A percentile compares a stretch with the other conserved stretches of the same genome.
Evolutionary conservation across 2,797 vertebrate species (phyloP).

Genomic region (Todus mexicanus): DNA sequence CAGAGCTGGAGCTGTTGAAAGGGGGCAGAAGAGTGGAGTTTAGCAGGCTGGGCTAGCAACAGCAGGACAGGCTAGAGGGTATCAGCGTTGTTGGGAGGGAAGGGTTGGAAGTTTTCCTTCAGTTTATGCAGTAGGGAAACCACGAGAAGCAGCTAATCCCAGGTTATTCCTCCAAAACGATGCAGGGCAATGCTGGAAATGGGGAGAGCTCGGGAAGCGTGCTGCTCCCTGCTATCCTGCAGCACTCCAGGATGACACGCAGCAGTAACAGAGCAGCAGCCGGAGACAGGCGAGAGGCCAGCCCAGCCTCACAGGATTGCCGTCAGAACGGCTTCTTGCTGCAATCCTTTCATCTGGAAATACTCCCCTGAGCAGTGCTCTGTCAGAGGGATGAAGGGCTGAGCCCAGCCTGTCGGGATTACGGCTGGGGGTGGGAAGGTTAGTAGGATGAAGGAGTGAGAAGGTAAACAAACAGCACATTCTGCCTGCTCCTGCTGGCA

Average conservation of each 20-base stretch:
- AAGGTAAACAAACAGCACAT: constrained; percentile 59
- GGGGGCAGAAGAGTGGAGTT: background rate
- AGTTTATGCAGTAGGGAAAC: background rate
- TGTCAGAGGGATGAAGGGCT: background rate
- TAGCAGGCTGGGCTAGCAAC: background rate
- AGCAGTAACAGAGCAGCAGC: background rate
- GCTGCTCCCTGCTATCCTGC: background rate
- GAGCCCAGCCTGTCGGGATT: background rate
- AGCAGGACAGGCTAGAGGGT: background rate
- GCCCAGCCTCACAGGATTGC: background rate
- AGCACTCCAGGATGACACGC: background rate
- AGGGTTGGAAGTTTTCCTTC: background rate
- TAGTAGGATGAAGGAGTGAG: constrained; percentile 38
- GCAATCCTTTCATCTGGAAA: background rate
- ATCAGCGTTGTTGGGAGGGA: background rate
- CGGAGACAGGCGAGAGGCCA: background rate
- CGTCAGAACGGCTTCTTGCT: background rate
- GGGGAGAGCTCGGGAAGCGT: background rate
- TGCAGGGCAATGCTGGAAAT: background rate
- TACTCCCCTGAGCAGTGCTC: background rate
- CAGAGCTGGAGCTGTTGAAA: background rate
- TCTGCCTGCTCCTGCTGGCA: constrained; percentile 23
- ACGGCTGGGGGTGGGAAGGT: background rate
- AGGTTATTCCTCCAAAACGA: background rate
- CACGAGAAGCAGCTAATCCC: background rate